Evolutionary conservation across 2,113 vertebrate species (phyloP).

Genomic region (Misgurnus mizolepis): DNA sequence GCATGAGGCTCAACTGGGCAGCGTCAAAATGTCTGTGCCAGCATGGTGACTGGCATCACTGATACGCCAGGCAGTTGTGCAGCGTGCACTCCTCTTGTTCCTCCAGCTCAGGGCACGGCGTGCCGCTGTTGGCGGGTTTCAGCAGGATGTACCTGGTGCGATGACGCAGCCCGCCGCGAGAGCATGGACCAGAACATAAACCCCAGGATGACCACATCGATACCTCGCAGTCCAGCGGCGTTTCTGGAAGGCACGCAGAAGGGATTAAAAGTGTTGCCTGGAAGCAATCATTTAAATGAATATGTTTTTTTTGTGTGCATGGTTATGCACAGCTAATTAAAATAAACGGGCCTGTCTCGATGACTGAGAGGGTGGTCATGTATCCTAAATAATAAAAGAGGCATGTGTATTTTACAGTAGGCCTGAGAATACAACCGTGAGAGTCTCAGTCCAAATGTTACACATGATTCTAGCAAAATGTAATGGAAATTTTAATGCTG

Average conservation of each 20-base stretch:
- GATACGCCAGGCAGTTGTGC: conserved; percentile 68
- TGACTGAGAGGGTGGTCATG: background rate
- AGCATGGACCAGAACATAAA: conserved; percentile 74
- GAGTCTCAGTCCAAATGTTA: background rate
- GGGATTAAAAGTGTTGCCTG: background rate
- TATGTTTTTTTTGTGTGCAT: background rate
- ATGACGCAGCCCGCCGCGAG: conserved; percentile 69
- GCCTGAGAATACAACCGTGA: background rate
- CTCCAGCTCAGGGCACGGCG: conserved; percentile 78
- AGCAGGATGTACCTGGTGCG: conserved; percentile 80
- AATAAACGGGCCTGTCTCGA: background rate
- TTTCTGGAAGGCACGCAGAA: conserved; percentile 60
- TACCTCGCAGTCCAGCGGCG: conserved; percentile 79
- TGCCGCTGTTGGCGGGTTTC: conserved; percentile 75
- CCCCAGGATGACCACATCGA: conserved; percentile 81
- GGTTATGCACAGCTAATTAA: background rate
- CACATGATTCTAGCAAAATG: background rate
- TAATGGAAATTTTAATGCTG: background rate
- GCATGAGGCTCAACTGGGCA: conserved; percentile 33
- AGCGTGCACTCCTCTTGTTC: conserved; percentile 75
- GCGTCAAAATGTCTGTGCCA: conserved; percentile 37
- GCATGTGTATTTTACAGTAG: background rate
- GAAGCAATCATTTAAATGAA: background rate
- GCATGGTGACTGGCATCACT: conserved; percentile 56
- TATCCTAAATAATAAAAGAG: background rate